phyloP scores from a whole-genome alignment of 2,113 vertebrate genomes.

The Aphyosemion australe region DNA sequence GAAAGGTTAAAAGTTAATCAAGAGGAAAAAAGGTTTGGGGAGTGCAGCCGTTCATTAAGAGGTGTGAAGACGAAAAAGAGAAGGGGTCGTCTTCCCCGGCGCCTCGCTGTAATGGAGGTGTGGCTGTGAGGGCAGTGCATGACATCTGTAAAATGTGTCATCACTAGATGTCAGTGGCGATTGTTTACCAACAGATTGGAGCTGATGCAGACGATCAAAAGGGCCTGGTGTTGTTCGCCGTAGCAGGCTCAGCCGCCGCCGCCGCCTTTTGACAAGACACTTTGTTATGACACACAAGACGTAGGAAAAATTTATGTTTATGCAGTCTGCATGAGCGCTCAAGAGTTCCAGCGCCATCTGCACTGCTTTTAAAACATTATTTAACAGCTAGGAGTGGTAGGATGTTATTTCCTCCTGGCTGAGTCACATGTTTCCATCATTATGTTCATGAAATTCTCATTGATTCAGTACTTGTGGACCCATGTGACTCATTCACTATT shows the following conservation, averaged over 20 bases:
- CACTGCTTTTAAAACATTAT: conserved; percentile 32
- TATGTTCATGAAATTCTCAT: conserved; percentile 21
- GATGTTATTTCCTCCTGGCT: conserved; percentile 2
- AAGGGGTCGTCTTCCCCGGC: conserved; percentile 61
- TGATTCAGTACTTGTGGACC: conserved; percentile 48
- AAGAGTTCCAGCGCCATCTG: conserved; percentile 36
- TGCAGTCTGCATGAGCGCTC: conserved; percentile 20
- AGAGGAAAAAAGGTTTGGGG: conserved; percentile 27
- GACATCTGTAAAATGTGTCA: conserved; percentile 73
- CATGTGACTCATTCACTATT: conserved; percentile 58
- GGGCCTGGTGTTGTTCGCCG: conserved; percentile 28
- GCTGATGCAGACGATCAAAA: conserved; percentile 65
- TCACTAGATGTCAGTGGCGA: conserved; percentile 56
- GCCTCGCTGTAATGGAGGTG: conserved; percentile 61
- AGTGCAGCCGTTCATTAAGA: conserved; percentile 65
- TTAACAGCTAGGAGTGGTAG: conserved; percentile 23
- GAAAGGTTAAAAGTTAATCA: conserved; percentile 53
- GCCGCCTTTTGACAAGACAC: conserved; percentile 25
- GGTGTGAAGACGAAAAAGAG: conserved; percentile 66
- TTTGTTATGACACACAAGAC: conserved; percentile 28
- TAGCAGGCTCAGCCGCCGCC: conserved; percentile 21
- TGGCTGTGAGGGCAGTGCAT: conserved; percentile 36
- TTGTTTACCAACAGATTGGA: conserved; percentile 70
- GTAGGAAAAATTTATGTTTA: conserved; percentile 30
- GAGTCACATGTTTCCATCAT: conserved; percentile 20